phyloP scores from a whole-genome alignment of 1,140 invertebrate species.

The Zaprionus kolodkinae region DNA sequence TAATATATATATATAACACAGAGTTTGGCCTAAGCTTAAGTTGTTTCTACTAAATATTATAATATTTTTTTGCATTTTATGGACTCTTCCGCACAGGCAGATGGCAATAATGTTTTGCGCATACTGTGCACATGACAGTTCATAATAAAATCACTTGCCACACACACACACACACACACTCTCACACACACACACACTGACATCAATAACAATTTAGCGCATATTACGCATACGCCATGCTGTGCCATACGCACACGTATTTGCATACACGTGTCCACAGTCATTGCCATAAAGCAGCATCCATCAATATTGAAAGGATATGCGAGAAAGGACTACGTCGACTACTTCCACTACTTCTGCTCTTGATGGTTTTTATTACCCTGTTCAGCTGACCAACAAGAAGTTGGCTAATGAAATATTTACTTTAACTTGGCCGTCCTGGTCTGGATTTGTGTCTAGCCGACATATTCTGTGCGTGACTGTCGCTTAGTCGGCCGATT shows the following conservation, averaged over 20 bases:
- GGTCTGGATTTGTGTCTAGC: slow-evolving; percentile 64
- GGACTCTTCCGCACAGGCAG: slow-evolving; percentile 7
- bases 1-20: background rate
- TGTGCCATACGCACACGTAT: slow-evolving; percentile 40
- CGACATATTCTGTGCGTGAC: slow-evolving; percentile 41
- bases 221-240: slow-evolving; percentile 72
- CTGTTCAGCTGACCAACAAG: slow-evolving; percentile 19
- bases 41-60: background rate
- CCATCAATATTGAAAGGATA: slow-evolving; percentile 23
- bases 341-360: background rate
- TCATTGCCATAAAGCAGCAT: slow-evolving; percentile 4
- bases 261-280: slow-evolving; percentile 58
- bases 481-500: slow-evolving; percentile 24
- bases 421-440: slow-evolving; percentile 26
- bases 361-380: slow-evolving; percentile 4
- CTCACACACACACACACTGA: background rate
- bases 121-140: slow-evolving; percentile 19
- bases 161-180: background rate
- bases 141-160: slow-evolving; percentile 10
- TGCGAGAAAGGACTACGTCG: background rate
- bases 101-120: slow-evolving; percentile 4
- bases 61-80: slow-evolving; percentile 15
- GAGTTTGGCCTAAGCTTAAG: background rate
- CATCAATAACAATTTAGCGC: slow-evolving; percentile 68
- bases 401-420: slow-evolving; percentile 60